Conservation (phyloP, 2,797 vertebrate genomes). For the Eulemur mongoz region DNA sequence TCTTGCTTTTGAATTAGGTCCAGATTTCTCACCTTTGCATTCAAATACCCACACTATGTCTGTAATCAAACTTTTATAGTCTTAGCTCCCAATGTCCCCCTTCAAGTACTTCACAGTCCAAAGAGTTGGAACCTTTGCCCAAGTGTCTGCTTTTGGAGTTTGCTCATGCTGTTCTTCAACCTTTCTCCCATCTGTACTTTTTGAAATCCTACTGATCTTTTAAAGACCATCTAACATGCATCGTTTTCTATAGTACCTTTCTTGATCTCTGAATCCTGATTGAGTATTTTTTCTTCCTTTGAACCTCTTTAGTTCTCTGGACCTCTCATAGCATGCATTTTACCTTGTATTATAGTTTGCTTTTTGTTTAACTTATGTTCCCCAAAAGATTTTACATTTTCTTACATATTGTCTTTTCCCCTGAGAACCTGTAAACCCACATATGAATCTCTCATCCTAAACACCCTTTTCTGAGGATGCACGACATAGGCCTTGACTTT, state of each 20-base stretch:
- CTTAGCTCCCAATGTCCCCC: neutral
- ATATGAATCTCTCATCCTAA: neutral
- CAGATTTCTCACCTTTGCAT: constrained; percentile 7
- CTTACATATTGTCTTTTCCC: neutral
- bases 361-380: constrained; percentile 30
- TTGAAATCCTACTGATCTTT: constrained; percentile 39
- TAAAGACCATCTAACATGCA: neutral
- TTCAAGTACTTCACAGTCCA: constrained; percentile 13
- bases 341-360: neutral
- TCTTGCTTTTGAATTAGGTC: constrained; percentile 37
- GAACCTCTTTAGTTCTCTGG: neutral
- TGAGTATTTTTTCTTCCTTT: constrained; percentile 10
- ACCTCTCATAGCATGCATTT: constrained; percentile 30
- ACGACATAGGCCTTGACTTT: neutral
- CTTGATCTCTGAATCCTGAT: constrained; percentile 44
- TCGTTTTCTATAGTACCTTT: neutral
- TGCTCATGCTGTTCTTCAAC: neutral
- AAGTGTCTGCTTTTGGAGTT: neutral
- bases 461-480: neutral
- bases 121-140: neutral
- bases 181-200: constrained; percentile 21
- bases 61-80: neutral
- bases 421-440: neutral
- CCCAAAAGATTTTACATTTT: neutral
- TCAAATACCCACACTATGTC: neutral